These are phyloP conservation scores for Manacus vitellinus DNA, from an alignment of 2,113 vertebrate species.

Conservation along the genomic window DNA sequence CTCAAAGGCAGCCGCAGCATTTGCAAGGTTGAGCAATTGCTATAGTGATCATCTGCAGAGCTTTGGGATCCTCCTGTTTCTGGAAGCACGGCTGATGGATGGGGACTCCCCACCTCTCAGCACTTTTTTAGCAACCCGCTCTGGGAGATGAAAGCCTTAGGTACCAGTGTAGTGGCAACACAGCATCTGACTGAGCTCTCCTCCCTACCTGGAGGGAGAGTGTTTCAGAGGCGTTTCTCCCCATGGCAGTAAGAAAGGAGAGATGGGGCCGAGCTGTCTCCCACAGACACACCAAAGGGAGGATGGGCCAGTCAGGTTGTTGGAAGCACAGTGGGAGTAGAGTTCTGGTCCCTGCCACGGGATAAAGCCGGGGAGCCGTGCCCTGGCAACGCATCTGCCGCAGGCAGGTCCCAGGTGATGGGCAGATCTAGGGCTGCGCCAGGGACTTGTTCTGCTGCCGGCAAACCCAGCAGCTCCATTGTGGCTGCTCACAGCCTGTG, in stretches of 20 bases:
- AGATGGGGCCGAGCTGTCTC: background rate
- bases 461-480: fast-evolving
- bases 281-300: background rate
- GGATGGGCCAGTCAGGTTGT: fast-evolving
- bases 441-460: background rate
- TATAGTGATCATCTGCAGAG: conserved; percentile 27
- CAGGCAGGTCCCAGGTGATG: background rate
- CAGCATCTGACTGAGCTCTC: background rate
- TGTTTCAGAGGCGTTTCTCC: background rate
- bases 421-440: background rate
- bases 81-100: background rate
- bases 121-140: background rate
- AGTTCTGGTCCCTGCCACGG: fast-evolving
- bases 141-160: background rate
- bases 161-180: fast-evolving
- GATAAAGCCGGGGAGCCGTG: background rate
- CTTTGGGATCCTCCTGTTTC: conserved; percentile 36
- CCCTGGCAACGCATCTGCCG: fast-evolving
- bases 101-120: background rate
- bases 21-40: conserved; percentile 32
- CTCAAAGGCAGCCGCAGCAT: background rate
- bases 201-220: background rate
- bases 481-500: background rate
- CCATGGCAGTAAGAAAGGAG: background rate
- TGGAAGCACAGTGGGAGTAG: background rate